These are phyloP conservation scores for Chiroxiphia lanceolata DNA, from an alignment of 2,797 vertebrate genomes.

Conservation along the genomic window DNA sequence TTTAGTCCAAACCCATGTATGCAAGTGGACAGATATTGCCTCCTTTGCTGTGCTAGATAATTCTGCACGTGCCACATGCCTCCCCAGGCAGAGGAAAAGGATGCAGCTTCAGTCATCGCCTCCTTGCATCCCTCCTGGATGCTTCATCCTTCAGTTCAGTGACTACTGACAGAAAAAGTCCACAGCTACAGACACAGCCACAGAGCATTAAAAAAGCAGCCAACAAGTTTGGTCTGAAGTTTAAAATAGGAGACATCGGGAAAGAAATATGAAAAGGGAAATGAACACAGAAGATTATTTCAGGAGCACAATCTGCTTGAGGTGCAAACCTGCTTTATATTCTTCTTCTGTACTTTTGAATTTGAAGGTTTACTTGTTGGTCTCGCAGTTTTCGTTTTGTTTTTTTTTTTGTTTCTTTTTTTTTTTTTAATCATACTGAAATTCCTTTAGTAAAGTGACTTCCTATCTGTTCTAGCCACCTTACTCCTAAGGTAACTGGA, in stretches of 20 bases:
- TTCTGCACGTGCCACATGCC: fast-evolving
- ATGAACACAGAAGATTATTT: background rate
- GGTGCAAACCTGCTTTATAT: background rate
- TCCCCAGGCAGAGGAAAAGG: background rate
- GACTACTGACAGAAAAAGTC: background rate
- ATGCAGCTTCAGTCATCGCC: background rate
- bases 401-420: background rate
- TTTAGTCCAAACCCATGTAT: background rate
- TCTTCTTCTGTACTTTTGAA: background rate
- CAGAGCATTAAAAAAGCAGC: background rate
- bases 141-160: background rate
- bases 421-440: background rate
- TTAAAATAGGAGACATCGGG: background rate
- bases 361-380: background rate
- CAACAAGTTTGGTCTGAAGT: background rate
- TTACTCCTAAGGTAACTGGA: background rate
- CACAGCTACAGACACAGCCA: background rate
- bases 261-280: background rate
- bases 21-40: fast-evolving
- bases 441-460: background rate
- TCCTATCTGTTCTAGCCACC: background rate
- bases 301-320: background rate
- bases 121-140: background rate
- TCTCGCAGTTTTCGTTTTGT: background rate
- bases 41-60: background rate